Evolutionary conservation across 2,113 vertebrate species (phyloP), one percentile per base, ranked within the genome.

Genomic region (Tragelaphus imberbis): DNA sequence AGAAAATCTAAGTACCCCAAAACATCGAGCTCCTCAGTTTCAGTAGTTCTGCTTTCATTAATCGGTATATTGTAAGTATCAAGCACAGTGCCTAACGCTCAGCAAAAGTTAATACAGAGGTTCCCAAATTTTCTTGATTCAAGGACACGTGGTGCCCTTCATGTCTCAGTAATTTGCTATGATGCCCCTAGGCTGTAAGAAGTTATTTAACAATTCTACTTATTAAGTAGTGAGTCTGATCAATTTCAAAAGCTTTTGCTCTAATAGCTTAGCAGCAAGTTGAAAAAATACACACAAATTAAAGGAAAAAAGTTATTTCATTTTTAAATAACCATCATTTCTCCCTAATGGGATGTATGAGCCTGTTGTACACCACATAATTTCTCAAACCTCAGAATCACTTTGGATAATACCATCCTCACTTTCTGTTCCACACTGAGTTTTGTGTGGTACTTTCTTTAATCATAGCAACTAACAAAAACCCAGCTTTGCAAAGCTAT

Each of bases 101-200:
- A 90, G 19, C 58, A 92, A 92, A 77, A 44, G 56, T 49, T 86
- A 97, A 85, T 71, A 30, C 4, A 93, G 59, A 65, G 49, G 17
- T 71, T 93, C 71, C 33, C 47, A 94, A 91, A 91, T 88, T 91
- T 89, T 97, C 91, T 87, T 91, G 44, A 21, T 61, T 96, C 84
- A 93, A 59, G 44, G 40, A 77, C 14, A 90, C 51, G 49, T 53
- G 9, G 49, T 85, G 6, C 21, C 30, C 19, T 93, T 96, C 33
- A 16, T 27, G 27, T 82, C 44, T 71, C 58, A 53, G 33, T 63
- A 86, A 86, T 82, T 30, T 75, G 79, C 61, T 58, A 94, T 71
- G 25, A 36, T 75, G 36, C 3, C 28, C 30, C 28, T 49, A 94
- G 1, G 51, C 11, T 80, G 25, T 88, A 91, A 95, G 58, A 91